Percentiles rank a stretch among this genome's conserved stretches.
phyloP scores from a whole-genome alignment of 2,888 invertebrate genomes.

The Perizoma flavofasciatum region DNA sequence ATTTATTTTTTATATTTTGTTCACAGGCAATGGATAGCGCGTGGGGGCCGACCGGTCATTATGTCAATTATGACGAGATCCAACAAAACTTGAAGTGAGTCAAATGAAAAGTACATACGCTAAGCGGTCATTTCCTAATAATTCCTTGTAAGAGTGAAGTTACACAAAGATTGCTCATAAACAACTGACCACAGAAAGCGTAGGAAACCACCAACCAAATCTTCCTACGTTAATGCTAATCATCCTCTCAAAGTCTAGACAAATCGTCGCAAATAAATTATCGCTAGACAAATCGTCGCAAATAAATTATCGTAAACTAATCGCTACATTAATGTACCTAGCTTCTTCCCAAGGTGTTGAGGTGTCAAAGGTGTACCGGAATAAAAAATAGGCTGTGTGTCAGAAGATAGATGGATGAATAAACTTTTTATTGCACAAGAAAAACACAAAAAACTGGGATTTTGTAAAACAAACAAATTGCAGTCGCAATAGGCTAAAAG shows the following conservation, averaged over 20 bases:
- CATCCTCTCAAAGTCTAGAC: not conserved
- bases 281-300: not conserved
- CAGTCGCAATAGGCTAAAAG: too few species aligned
- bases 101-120: conserved; percentile 24
- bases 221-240: not conserved
- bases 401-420: too few species aligned
- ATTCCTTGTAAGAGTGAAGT: not conserved
- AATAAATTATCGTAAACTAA: not conserved
- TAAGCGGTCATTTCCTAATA: conserved; percentile 4
- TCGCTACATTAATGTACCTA: not conserved
- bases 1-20: not conserved
- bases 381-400: too few species aligned
- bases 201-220: not conserved
- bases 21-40: conserved; percentile 75
- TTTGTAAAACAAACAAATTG: too few species aligned
- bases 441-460: too few species aligned
- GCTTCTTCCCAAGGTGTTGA: too few species aligned
- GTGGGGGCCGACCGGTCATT: conserved; percentile 85
- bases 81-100: conserved; percentile 92
- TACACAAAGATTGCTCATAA: not conserved
- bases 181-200: conserved; percentile 1
- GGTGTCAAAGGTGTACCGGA: too few species aligned
- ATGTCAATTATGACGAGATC: conserved; percentile 93
- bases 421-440: too few species aligned
- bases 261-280: not conserved